phyloP scores from a whole-genome alignment of 1,140 invertebrate genomes.

The Fopius arisanus region DNA sequence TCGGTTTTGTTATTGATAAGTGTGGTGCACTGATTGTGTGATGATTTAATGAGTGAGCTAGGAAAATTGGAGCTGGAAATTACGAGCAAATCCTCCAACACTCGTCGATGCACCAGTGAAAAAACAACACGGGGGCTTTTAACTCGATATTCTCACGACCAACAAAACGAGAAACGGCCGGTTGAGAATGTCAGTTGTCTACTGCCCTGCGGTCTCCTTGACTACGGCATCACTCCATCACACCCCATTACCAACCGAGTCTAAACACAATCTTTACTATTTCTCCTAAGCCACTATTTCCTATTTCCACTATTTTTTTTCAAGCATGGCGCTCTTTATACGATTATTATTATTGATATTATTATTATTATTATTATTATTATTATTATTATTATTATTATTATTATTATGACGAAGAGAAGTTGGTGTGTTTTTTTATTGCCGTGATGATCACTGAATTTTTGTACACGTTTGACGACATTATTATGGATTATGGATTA shows the following conservation, averaged over 20 bases:
- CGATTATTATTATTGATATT: too few relatives aligned
- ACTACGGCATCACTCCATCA: constrained; percentile 64
- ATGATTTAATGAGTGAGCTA: constrained; percentile 48
- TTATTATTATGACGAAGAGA: too few relatives aligned
- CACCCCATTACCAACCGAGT: constrained; percentile 42
- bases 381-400: too few relatives aligned
- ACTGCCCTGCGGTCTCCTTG: constrained; percentile 62
- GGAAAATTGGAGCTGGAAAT: constrained; percentile 38
- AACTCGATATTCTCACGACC: background rate
- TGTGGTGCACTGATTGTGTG: constrained; percentile 40
- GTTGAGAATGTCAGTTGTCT: constrained; percentile 57
- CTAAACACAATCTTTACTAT: too few relatives aligned
- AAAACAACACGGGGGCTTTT: background rate
- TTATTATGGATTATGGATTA: background rate
- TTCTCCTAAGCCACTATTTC: background rate
- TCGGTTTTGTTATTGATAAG: background rate
- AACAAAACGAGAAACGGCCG: constrained; percentile 37
- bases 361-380: too few relatives aligned
- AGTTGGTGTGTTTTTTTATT: too few relatives aligned
- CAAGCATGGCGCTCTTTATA: too few relatives aligned
- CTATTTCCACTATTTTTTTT: background rate
- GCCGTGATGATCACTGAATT: too few relatives aligned
- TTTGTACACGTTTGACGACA: too few relatives aligned
- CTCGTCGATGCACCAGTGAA: background rate
- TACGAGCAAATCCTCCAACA: background rate